These are phyloP conservation scores for Protodeltote pygarga DNA, from an alignment of 2,888 invertebrate species.

Conservation along the genomic window DNA sequence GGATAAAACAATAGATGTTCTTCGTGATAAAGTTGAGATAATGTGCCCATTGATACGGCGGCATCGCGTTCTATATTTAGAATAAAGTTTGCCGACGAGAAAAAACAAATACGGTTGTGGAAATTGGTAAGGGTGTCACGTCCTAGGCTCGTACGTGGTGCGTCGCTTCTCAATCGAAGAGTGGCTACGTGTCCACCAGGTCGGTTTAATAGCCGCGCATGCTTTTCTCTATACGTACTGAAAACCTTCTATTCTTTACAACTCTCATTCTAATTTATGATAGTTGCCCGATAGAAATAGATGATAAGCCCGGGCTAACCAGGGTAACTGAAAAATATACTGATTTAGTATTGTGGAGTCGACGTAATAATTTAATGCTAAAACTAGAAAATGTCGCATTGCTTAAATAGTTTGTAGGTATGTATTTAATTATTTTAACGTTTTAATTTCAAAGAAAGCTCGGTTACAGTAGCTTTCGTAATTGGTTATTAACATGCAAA, in stretches of 20 bases:
- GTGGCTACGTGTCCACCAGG: slow-evolving; percentile 49
- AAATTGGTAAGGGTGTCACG: slow-evolving; percentile 68
- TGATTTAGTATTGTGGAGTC: slow-evolving; percentile 11
- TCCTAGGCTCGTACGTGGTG: slow-evolving; percentile 61
- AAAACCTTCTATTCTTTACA: slow-evolving; percentile 34
- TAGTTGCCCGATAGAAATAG: too few species aligned
- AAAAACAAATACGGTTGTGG: slow-evolving; percentile 61
- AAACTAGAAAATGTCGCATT: slow-evolving; percentile 30
- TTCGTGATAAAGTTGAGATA: slow-evolving; percentile 40
- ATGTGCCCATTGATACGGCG: slow-evolving; percentile 48
- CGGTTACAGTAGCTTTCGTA: slow-evolving; percentile 33
- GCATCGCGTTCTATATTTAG: slow-evolving; percentile 62
- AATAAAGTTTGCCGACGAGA: slow-evolving; percentile 58
- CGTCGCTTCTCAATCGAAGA: slow-evolving; percentile 58
- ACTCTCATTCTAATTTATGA: slow-evolving; percentile 10
- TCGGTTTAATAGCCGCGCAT: slow-evolving; percentile 17
- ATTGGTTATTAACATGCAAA: slow-evolving; percentile 44
- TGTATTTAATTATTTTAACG: slow-evolving; percentile 43
- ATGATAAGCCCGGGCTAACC: slow-evolving; percentile 5
- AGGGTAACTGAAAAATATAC: slow-evolving; percentile 21
- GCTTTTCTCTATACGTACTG: slow-evolving; percentile 20
- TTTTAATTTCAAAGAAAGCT: slow-evolving; percentile 47
- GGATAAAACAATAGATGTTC: neutral
- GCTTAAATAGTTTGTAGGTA: slow-evolving; percentile 29
- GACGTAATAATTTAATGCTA: slow-evolving; percentile 15